These are phyloP conservation scores for Mesorhabditis belari DNA, from an alignment of 2,888 invertebrate genomes.

Conservation along the genomic window DNA sequence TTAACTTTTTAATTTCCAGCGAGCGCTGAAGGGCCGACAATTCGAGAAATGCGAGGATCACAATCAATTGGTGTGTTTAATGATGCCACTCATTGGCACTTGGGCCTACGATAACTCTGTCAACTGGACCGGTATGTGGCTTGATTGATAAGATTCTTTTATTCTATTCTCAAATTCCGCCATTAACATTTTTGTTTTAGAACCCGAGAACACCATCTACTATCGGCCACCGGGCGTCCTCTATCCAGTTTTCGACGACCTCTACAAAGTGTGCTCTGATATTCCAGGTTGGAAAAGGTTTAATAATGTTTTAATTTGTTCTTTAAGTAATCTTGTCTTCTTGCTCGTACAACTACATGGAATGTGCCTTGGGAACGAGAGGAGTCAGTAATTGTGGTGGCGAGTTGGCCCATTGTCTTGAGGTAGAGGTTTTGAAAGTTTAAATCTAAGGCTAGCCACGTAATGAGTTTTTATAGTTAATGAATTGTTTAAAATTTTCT, in stretches of 20 bases:
- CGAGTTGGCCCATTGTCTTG: conserved; percentile 14
- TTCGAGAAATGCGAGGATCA: conserved; percentile 11
- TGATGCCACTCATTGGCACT: conserved; percentile 11
- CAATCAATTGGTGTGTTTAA: conserved; percentile 5
- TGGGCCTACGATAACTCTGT: conserved; percentile 15
- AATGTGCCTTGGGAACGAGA: conserved; percentile 6
- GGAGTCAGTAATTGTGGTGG: conserved; percentile 11
- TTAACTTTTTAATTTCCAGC: conserved; percentile 1
- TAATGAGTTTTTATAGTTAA: not conserved
- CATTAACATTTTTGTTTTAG: not conserved
- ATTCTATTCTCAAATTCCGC: too few species aligned
- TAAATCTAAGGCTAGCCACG: too few species aligned
- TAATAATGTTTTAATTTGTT: not conserved
- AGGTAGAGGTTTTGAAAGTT: too few species aligned
- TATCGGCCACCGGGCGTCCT: not conserved
- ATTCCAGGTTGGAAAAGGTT: too few species aligned
- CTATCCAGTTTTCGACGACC: not conserved
- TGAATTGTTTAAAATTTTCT: too few species aligned
- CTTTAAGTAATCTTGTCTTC: conserved; percentile 22
- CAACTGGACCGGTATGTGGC: conserved; percentile 21
- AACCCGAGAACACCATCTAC: not conserved
- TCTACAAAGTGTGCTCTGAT: not conserved
- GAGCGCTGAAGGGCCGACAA: conserved; percentile 3
- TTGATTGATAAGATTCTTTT: too few species aligned
- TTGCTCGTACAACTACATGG: conserved; percentile 16